Base-by-base conservation (phyloP, 2,888 invertebrate genomes). In the Serripes groenlandicus region DNA sequence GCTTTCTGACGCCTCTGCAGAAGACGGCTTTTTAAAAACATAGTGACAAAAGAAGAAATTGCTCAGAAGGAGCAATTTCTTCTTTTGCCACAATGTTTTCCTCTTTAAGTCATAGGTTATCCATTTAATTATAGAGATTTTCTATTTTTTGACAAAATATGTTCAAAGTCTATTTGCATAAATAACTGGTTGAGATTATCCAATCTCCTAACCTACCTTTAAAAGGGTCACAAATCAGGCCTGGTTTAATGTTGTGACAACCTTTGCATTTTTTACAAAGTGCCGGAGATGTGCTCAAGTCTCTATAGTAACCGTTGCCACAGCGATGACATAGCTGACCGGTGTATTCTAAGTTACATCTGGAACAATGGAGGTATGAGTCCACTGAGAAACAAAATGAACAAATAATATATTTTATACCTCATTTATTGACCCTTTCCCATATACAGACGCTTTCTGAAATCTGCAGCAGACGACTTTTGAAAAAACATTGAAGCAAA, bases 321-420 rank as follows among this genome's bases (percentile, higher is more conserved):
- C 93, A 93, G 60, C 78, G 83, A 37, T 92, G 89, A 86, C 93
- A 93, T 37, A 89, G 81, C 52, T 89, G 90, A 0, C 93, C 93
- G 0, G 84, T 83, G 52, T 93, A 92, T 15, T 87, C 92, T 30
- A 72, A n/a, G 7, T 85, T 80, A 81, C 92, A 93, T 18, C 71
- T 30, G 3, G 83, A 73, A 81, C 92, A 93, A 9, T 77, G 79
- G 9, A 92, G 79, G 64, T 88, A 90, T 5, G 91, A 89, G 56
- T 91, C 91, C 49, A 79, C 92, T 92, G 85, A 9, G 86, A 82
- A 69, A 26, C 49, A 9, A 77, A 49, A 71, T n/a, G n/a, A n/a
- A n/a, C n/a, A n/a, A n/a, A n/a, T n/a, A n/a, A n/a, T n/a, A n/a
- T n/a, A n/a, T n/a, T n/a, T n/a, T n/a, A n/a, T n/a, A 23, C 34